These are phyloP conservation scores for Chaetogeoica ovagalla DNA, from an alignment of 2,888 invertebrate genomes.

Conservation along the genomic window DNA sequence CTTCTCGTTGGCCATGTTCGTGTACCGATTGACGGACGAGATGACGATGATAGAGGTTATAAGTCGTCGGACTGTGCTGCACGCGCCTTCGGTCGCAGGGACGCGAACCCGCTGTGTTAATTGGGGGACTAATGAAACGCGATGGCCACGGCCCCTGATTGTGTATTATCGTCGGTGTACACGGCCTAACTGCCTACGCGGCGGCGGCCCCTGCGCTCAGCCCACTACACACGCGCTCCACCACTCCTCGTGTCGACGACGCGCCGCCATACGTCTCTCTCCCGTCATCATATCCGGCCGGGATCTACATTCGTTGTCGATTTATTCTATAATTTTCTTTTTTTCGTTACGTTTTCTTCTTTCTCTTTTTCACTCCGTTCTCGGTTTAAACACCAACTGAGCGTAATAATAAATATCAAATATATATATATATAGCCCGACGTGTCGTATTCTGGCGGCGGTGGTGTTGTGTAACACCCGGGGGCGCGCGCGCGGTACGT, in stretches of 20 bases:
- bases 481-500: background rate
- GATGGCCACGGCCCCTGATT: background rate
- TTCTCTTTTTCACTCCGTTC: background rate
- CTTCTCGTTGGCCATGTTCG: conserved; percentile 54
- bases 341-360: background rate
- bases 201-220: background rate
- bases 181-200: background rate
- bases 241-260: too few species aligned
- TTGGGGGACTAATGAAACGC: conserved; percentile 38
- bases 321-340: background rate
- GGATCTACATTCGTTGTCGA: background rate
- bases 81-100: too few species aligned
- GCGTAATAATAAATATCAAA: too few species aligned
- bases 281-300: too few species aligned
- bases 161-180: background rate
- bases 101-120: conserved; percentile 12
- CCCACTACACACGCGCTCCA: background rate
- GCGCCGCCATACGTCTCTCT: too few species aligned
- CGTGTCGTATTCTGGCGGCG: background rate
- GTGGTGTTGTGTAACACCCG: too few species aligned
- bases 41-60: too few species aligned
- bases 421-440: too few species aligned
- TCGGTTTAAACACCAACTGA: background rate
- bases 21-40: background rate
- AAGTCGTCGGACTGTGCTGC: too few species aligned